These are phyloP conservation scores for Sebastolobus alascanus DNA, from an alignment of 2,797 vertebrate genomes.

Conservation along the genomic window DNA sequence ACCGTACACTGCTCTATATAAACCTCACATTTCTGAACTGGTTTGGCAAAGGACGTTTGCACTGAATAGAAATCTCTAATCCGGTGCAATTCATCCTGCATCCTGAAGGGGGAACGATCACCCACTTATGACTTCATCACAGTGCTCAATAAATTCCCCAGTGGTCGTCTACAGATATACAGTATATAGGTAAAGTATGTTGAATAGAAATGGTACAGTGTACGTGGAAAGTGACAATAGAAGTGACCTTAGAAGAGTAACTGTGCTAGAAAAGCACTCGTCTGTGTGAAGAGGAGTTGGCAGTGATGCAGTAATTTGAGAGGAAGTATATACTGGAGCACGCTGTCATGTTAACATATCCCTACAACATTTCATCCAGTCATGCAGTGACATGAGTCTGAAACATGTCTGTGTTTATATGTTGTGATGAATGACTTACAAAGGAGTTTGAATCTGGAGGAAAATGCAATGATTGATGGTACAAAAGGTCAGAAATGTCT, in stretches of 20 bases:
- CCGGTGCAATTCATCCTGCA: conserved; percentile 14
- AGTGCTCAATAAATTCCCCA: conserved; percentile 36
- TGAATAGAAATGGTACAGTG: conserved; percentile 34
- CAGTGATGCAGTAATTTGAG: conserved; percentile 47
- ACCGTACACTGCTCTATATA: background rate
- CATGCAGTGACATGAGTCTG: conserved; percentile 57
- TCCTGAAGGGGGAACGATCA: background rate
- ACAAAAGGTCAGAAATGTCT: background rate
- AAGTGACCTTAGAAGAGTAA: conserved; percentile 86
- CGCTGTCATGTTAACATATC: conserved; percentile 31
- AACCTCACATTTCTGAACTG: background rate
- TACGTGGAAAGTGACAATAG: conserved; percentile 63
- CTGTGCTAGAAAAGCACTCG: conserved; percentile 61
- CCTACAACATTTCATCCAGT: conserved; percentile 17
- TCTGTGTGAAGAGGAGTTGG: conserved; percentile 25
- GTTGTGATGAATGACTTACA: conserved; percentile 15
- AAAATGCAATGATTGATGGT: background rate
- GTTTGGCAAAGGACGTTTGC: background rate
- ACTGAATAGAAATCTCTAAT: background rate
- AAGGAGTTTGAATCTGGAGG: conserved; percentile 33
- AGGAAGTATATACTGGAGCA: conserved; percentile 28
- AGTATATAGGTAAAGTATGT: conserved; percentile 51
- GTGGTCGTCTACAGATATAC: conserved; percentile 50
- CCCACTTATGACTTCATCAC: background rate
- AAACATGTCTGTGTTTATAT: conserved; percentile 25